Percentiles rank a stretch among this genome's conserved stretches.
phyloP scores from a whole-genome alignment of 2,797 vertebrate genomes.

The Centropyge bicolor region DNA sequence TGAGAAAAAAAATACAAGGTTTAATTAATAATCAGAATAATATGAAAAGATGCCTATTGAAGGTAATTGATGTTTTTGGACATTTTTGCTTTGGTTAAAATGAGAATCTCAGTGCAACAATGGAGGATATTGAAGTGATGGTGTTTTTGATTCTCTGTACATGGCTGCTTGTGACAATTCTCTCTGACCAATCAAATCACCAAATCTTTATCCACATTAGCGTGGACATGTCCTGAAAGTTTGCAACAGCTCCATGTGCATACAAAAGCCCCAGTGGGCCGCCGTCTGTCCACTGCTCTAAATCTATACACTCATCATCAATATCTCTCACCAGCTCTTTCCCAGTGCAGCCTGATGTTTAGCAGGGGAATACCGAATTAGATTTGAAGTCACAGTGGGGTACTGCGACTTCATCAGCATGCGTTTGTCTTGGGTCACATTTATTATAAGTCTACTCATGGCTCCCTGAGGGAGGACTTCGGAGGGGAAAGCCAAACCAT shows the following conservation, averaged over 20 bases:
- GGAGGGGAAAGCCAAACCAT: constrained; percentile 70
- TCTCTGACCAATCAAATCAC: too few species aligned
- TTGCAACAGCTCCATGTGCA: constrained; percentile 11
- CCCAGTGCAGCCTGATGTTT: constrained; percentile 48
- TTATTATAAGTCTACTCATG: constrained; percentile 66
- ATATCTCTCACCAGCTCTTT: constrained; percentile 45
- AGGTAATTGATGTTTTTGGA: not conserved
- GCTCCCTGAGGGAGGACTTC: constrained; percentile 69
- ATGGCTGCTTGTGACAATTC: too few species aligned
- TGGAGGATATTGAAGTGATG: too few species aligned
- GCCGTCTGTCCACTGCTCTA: constrained; percentile 4
- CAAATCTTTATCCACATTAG: not conserved
- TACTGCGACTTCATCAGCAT: constrained; percentile 38
- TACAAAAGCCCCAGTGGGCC: constrained; percentile 3
- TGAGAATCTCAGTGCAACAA: not conserved
- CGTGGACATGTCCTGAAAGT: not conserved
- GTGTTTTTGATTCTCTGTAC: too few species aligned
- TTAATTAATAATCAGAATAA: not conserved
- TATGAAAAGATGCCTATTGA: not conserved
- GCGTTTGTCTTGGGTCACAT: constrained; percentile 63
- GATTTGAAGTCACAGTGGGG: constrained; percentile 41
- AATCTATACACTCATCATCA: constrained; percentile 34
- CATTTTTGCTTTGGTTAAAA: not conserved
- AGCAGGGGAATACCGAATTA: constrained; percentile 47
- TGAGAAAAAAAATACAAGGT: not conserved